These are phyloP conservation scores for Tamandua tetradactyla DNA, from an alignment of 2,797 vertebrate species.

Conservation along the genomic window DNA sequence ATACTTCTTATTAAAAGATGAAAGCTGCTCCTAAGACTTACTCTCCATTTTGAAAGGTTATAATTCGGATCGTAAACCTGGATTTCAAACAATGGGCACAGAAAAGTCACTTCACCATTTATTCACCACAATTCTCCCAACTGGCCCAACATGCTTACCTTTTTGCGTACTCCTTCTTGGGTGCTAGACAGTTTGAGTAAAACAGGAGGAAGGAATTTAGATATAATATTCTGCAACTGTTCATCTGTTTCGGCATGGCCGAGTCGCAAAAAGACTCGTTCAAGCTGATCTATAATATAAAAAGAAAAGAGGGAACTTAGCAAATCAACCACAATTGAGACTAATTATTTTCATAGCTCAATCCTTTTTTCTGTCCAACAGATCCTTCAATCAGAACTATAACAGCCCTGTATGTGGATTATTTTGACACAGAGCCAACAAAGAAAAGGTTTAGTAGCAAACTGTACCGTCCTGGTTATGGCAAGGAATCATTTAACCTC, in stretches of 20 bases:
- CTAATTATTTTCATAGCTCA: constrained; percentile 1
- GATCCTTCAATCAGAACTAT: background rate
- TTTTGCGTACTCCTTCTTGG: constrained; percentile 98
- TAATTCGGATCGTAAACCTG: background rate
- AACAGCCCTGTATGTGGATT: background rate
- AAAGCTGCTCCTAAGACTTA: constrained; percentile 7
- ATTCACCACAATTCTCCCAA: constrained; percentile 24
- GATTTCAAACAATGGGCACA: constrained; percentile 35
- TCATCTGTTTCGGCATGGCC: constrained; percentile 99
- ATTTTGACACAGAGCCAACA: background rate
- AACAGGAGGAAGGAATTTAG: constrained; percentile 98
- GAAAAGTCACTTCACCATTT: constrained; percentile 36
- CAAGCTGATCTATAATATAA: constrained; percentile 94
- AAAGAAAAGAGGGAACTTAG: constrained; percentile 64
- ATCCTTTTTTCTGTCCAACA: background rate
- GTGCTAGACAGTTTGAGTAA: constrained; percentile 98
- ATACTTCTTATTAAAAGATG: background rate
- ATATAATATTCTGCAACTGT: constrained; percentile 98
- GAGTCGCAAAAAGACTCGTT: constrained; percentile 97
- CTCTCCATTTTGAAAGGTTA: background rate
- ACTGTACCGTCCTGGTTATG: background rate
- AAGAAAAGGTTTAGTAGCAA: background rate
- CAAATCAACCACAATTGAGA: constrained; percentile 54
- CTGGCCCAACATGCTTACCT: constrained; percentile 87
- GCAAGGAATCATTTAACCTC: background rate